Evolutionary conservation across 2,888 invertebrate genomes (phyloP), one percentile per base, ranked within the genome.

Genomic region (Frankliniella fusca): DNA sequence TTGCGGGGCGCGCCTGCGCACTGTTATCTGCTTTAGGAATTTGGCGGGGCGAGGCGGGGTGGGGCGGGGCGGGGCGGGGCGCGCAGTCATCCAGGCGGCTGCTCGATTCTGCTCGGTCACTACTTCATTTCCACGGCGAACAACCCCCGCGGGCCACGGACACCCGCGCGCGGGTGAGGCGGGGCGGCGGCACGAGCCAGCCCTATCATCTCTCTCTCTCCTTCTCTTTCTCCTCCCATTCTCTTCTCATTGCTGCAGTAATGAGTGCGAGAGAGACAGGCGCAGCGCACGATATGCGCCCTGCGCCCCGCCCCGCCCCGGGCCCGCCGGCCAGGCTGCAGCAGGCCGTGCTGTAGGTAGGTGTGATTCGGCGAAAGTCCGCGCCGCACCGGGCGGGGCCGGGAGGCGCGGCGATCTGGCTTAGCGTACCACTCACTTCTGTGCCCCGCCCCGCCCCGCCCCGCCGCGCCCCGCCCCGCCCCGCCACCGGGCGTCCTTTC

Each of bases 321-420:
- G 54, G 15, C 61, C 20, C 15, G 61, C 61, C 61, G 61, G 20
- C 61, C 61, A 23, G 27, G 27, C 70, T 70, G 12, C 70, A 27
- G 27, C 70, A 9, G 8, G 70, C 27, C 8, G 38, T 18, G 61
- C 61, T 61, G 61, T 18, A 7, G 20, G 54, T 54, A 54, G 61
- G 61, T 61, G 61, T 61, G 70, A 76, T 76, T 76, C 70, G 70
- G 70, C 70, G 70, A 76, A 76, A 76, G 70, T 76, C 11, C 70
- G 54, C 54, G 54, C 54, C 7, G 18, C 50, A 50, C 50, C 50
- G 50, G 9, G 12, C 50, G 50, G 50, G 50, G 50, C 50, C 50
- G 50, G 50, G n/a, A n/a, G 65, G 65, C 70, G 11, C 11, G 70
- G 70, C 70, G 61, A 3, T 38, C 38, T 38, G 70, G 70, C 70